Percentiles rank a stretch among this genome's conserved stretches.
These are phyloP conservation scores for Pan paniscus DNA, from an alignment of 2,113 vertebrate genomes.

Conservation along the genomic window DNA sequence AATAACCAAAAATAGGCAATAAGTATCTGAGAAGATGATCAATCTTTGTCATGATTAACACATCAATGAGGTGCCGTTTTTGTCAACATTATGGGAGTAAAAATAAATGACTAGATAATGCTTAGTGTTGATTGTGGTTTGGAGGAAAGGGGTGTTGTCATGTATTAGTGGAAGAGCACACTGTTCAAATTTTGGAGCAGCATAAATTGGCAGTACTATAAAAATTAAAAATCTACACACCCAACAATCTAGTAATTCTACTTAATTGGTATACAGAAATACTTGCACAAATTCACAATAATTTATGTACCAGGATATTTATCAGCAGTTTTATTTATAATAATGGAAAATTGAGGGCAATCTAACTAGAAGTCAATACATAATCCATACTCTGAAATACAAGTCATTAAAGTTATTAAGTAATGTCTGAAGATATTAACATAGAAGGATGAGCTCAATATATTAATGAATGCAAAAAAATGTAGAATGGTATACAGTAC, in stretches of 20 bases:
- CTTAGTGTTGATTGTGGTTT: not conserved
- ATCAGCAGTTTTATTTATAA: not conserved
- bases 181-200: not conserved
- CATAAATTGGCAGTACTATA: not conserved
- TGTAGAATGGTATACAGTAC: not conserved
- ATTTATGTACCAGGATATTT: not conserved
- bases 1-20: not conserved
- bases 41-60: not conserved
- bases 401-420: conserved; percentile 33
- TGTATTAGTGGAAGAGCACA: not conserved
- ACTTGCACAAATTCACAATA: not conserved
- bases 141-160: not conserved
- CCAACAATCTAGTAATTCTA: not conserved
- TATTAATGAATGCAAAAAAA: not conserved
- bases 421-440: conserved; percentile 8
- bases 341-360: not conserved
- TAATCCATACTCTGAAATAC: not conserved
- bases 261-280: not conserved
- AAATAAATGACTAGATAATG: not conserved
- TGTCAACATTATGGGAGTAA: not conserved
- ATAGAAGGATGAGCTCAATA: not conserved
- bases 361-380: not conserved
- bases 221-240: not conserved
- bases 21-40: not conserved
- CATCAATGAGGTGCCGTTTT: not conserved